These are phyloP conservation scores for Idaea dimidiata DNA, from an alignment of 2,888 invertebrate species.

Conservation along the genomic window DNA sequence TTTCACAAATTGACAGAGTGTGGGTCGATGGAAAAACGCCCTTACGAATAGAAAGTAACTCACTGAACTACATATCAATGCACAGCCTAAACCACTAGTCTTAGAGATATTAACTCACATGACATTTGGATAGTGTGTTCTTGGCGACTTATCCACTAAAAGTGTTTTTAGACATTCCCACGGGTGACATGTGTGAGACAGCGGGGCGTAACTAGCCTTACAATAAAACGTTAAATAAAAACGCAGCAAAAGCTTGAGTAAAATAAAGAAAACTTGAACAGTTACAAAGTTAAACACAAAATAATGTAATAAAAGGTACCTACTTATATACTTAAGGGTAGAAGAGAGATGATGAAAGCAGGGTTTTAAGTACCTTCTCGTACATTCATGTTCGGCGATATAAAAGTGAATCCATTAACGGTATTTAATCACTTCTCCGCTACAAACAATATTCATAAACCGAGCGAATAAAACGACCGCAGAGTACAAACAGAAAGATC, in stretches of 20 bases:
- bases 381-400: neutral
- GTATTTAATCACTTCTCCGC: conserved; percentile 19
- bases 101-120: too few species aligned
- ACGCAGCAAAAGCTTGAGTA: neutral
- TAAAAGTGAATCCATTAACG: conserved; percentile 3
- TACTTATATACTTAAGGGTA: neutral
- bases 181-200: too few species aligned
- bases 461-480: neutral
- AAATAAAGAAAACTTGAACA: neutral
- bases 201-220: too few species aligned
- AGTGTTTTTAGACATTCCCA: too few species aligned
- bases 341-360: neutral
- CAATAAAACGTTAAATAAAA: too few species aligned
- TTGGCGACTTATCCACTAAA: too few species aligned
- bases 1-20: neutral
- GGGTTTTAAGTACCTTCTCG: neutral
- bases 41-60: too few species aligned
- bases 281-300: neutral
- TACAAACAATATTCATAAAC: conserved; percentile 24
- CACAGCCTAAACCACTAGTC: too few species aligned
- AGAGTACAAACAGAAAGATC: neutral
- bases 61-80: too few species aligned
- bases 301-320: neutral
- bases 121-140: too few species aligned
- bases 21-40: neutral